Conservation (phyloP, 1,140 invertebrate genomes). For the Drosophila jambulina region DNA sequence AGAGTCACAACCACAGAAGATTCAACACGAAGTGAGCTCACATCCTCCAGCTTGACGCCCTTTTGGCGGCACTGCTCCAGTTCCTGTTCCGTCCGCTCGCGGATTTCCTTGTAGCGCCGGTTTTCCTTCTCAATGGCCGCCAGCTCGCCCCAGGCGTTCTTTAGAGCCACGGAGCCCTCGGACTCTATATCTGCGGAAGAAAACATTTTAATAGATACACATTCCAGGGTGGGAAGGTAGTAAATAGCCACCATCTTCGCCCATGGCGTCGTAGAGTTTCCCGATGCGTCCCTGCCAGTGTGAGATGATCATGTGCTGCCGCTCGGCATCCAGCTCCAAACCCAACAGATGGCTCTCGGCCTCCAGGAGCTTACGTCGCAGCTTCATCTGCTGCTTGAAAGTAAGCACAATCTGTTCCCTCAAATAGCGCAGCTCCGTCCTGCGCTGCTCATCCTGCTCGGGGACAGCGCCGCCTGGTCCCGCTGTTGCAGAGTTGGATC, state of each 20-base stretch:
- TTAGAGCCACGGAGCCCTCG: constrained; percentile 90
- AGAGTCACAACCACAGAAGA: not conserved
- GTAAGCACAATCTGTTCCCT: constrained; percentile 93
- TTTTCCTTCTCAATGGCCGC: constrained; percentile 94
- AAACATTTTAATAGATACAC: not conserved
- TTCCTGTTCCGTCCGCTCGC: constrained; percentile 91
- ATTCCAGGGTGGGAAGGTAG: not conserved
- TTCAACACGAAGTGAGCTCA: constrained; percentile 80
- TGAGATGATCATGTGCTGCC: constrained; percentile 93
- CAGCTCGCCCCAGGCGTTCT: constrained; percentile 93
- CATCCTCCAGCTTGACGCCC: constrained; percentile 92
- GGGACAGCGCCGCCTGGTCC: constrained; percentile 22
- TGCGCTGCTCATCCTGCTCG: constrained; percentile 84
- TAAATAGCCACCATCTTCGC: constrained; percentile 70
- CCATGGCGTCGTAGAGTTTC: constrained; percentile 87
- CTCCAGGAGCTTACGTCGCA: constrained; percentile 93
- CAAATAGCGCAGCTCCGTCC: constrained; percentile 89
- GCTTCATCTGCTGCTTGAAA: constrained; percentile 96
- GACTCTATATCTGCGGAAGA: constrained; percentile 79
- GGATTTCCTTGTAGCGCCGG: constrained; percentile 91
- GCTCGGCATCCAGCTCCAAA: constrained; percentile 93
- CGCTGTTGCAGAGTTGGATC: not conserved
- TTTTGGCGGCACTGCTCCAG: constrained; percentile 91
- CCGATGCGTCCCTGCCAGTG: constrained; percentile 94
- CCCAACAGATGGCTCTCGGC: constrained; percentile 93